These are phyloP conservation scores for Zaprionus camerounensis DNA, from an alignment of 1,140 invertebrate genomes.

Conservation along the genomic window DNA sequence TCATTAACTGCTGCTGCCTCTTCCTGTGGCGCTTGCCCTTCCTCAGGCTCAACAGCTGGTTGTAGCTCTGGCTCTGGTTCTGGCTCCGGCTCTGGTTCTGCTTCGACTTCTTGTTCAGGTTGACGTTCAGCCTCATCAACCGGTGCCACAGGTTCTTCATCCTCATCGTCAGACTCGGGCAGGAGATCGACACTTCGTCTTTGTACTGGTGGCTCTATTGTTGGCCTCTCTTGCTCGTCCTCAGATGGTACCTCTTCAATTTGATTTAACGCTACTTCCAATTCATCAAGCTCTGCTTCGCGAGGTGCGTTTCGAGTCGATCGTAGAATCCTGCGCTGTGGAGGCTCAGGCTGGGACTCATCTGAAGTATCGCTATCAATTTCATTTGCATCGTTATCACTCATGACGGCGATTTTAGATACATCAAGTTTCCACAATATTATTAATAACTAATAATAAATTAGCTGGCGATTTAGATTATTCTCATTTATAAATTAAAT, in stretches of 20 bases:
- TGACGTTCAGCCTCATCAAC: neutral
- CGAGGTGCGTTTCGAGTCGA: neutral
- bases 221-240: neutral
- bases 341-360: neutral
- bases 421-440: neutral
- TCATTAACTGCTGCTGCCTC: neutral
- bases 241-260: neutral
- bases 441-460: neutral
- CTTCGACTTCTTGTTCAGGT: neutral
- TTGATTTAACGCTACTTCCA: neutral
- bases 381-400: neutral
- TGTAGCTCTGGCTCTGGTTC: neutral
- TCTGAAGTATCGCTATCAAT: slow-evolving; percentile 2
- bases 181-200: slow-evolving; percentile 17
- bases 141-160: neutral
- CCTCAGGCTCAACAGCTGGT: neutral
- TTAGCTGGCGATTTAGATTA: neutral
- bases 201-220: neutral
- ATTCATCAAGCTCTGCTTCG: neutral
- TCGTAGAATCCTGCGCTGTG: neutral
- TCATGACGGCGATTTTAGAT: neutral
- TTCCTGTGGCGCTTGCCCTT: neutral
- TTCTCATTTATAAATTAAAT: neutral
- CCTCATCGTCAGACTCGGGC: neutral
- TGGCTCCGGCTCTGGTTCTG: neutral